Conservation (phyloP, 2,113 vertebrate species). For the Nibea albiflora region DNA sequence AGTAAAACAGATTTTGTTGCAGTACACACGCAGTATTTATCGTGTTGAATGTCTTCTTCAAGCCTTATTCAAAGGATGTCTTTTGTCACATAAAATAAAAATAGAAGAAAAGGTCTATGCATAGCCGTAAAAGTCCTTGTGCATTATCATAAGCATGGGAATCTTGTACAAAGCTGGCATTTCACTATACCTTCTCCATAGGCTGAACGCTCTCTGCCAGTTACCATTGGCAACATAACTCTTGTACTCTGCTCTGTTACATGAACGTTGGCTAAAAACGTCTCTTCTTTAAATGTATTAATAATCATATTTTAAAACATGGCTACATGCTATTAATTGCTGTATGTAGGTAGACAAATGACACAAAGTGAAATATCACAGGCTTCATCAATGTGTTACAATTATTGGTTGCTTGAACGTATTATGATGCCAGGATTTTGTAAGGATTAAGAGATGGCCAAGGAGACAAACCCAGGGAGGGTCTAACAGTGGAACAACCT, state of each 20-base stretch:
- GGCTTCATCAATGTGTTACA: neutral
- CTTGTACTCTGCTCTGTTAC: slow-evolving; percentile 37
- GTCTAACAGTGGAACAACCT: neutral
- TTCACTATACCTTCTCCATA: slow-evolving; percentile 8
- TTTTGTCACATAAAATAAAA: neutral
- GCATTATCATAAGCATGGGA: slow-evolving; percentile 9
- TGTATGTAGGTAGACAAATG: slow-evolving; percentile 28
- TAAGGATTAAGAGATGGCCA: neutral
- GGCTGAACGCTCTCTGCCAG: slow-evolving; percentile 26
- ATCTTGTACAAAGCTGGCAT: neutral
- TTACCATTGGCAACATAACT: slow-evolving; percentile 45
- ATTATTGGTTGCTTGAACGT: neutral
- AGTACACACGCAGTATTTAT: neutral
- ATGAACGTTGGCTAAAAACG: slow-evolving; percentile 33
- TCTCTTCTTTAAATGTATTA: slow-evolving; percentile 39
- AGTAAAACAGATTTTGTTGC: neutral
- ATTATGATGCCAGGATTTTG: neutral
- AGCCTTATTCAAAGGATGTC: neutral
- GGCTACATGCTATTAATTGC: slow-evolving; percentile 39
- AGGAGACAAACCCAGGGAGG: neutral
- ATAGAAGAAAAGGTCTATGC: neutral
- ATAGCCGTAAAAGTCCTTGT: neutral
- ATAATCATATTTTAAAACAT: slow-evolving; percentile 40
- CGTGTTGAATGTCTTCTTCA: neutral
- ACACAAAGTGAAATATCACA: slow-evolving; percentile 6